Conservation (phyloP, 2,888 invertebrate genomes). For the Leptopterna dolabrata region DNA sequence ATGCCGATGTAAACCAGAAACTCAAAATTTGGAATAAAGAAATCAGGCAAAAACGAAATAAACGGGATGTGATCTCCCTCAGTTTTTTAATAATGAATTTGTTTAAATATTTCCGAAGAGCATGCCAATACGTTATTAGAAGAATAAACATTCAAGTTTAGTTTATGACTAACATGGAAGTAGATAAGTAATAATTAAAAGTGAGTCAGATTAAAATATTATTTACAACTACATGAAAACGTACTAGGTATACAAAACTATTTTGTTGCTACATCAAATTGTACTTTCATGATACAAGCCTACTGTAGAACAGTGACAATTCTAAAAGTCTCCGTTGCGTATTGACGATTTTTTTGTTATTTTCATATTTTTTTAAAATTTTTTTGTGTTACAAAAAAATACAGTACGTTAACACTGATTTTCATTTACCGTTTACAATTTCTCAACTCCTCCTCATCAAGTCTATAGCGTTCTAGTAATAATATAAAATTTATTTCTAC, state of each 20-base stretch:
- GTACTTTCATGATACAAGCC: conserved; percentile 51
- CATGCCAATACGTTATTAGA: neutral
- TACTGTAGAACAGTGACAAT: conserved; percentile 28
- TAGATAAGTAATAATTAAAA: conserved; percentile 45
- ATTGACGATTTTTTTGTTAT: conserved; percentile 6
- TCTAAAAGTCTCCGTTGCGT: conserved; percentile 32
- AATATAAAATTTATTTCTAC: conserved; percentile 33
- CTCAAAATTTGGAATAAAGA: neutral
- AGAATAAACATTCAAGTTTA: conserved; percentile 35
- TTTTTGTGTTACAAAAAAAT: conserved; percentile 44
- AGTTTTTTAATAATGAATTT: neutral
- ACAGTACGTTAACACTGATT: conserved; percentile 24
- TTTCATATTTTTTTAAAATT: neutral
- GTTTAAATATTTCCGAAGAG: neutral
- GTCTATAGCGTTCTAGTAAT: neutral
- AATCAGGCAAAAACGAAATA: neutral
- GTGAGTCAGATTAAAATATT: conserved; percentile 49
- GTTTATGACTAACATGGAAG: conserved; percentile 17
- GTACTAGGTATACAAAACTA: conserved; percentile 50
- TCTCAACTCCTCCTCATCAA: conserved; percentile 19
- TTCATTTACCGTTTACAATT: conserved; percentile 14
- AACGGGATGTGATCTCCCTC: neutral
- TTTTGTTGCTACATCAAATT: conserved; percentile 33
- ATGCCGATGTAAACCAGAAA: neutral
- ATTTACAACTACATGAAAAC: conserved; percentile 36